Percentiles rank a stretch among this genome's conserved stretches.
Conservation (phyloP, 2,888 invertebrate species). For the Azorinus chamasolen region DNA sequence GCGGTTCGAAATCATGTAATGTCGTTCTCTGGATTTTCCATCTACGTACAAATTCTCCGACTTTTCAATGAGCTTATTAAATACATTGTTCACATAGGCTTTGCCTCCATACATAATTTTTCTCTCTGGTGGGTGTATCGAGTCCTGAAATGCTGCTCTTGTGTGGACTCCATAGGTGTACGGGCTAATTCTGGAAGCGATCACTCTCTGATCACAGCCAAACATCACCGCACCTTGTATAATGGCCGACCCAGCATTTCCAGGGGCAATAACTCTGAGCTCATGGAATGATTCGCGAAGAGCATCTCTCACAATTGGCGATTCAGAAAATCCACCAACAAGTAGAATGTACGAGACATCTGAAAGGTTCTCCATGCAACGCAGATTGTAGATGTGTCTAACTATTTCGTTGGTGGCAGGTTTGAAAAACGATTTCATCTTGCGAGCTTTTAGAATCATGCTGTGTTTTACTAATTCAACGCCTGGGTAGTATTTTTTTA, state of each 20-base stretch:
- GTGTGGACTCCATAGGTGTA: slow-evolving; percentile 26
- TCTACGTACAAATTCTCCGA: slow-evolving; percentile 39
- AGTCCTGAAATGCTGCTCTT: background rate
- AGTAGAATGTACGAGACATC: slow-evolving; percentile 6
- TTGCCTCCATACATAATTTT: slow-evolving; percentile 15
- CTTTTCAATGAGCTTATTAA: slow-evolving; percentile 47
- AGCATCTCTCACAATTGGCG: slow-evolving; percentile 5
- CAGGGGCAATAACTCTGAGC: slow-evolving; percentile 18
- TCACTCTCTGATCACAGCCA: slow-evolving; percentile 22
- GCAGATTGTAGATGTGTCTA: slow-evolving; percentile 1
- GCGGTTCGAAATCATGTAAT: slow-evolving; percentile 27
- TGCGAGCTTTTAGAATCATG: slow-evolving; percentile 37
- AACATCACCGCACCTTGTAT: slow-evolving; percentile 37
- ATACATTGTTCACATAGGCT: slow-evolving; percentile 37
- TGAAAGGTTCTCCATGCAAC: background rate
- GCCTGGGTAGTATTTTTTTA: slow-evolving; percentile 2
- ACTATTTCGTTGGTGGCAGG: background rate
- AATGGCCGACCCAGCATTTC: slow-evolving; percentile 11
- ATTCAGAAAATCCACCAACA: slow-evolving; percentile 38
- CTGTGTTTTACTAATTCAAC: slow-evolving; percentile 30
- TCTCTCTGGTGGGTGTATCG: slow-evolving; percentile 4
- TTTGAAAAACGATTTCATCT: slow-evolving; percentile 6
- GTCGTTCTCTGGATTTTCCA: slow-evolving; percentile 1
- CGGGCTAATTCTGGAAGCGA: slow-evolving; percentile 27
- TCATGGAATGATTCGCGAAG: slow-evolving; percentile 5